Conservation (phyloP, 2,888 invertebrate genomes). For the Ophion ellenae region DNA sequence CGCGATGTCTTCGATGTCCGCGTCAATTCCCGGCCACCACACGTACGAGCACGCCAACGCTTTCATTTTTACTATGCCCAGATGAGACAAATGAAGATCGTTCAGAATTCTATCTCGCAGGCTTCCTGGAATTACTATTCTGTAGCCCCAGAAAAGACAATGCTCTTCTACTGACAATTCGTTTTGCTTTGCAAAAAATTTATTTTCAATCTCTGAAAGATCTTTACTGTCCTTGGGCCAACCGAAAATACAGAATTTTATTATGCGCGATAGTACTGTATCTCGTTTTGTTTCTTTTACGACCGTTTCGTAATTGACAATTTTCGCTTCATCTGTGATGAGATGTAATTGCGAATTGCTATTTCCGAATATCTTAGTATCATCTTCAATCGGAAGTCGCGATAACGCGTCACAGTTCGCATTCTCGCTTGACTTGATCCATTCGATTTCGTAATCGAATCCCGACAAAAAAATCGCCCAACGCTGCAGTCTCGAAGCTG, state of each 20-base stretch:
- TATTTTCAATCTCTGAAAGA: slow-evolving; percentile 16
- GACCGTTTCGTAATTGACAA: neutral
- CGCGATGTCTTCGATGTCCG: neutral
- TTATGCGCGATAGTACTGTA: slow-evolving; percentile 12
- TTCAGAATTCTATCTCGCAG: neutral
- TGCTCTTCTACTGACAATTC: neutral
- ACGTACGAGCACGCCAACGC: neutral
- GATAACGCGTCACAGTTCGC: slow-evolving; percentile 37
- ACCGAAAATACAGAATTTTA: slow-evolving; percentile 38
- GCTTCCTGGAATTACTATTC: neutral
- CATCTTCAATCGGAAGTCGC: slow-evolving; percentile 29
- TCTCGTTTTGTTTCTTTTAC: slow-evolving; percentile 36
- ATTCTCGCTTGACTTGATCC: slow-evolving; percentile 28
- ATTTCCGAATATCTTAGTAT: slow-evolving; percentile 30
- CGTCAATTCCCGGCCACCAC: neutral
- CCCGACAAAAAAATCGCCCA: slow-evolving; percentile 40
- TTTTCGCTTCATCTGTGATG: slow-evolving; percentile 5
- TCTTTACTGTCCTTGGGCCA: slow-evolving; percentile 36
- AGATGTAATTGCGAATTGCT: slow-evolving; percentile 2
- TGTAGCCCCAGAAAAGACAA: neutral
- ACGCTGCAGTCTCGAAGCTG: slow-evolving; percentile 24
- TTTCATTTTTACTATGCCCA: neutral
- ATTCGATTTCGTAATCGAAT: slow-evolving; percentile 41
- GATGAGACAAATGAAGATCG: neutral
- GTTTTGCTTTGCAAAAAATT: slow-evolving; percentile 18